Percentiles rank a stretch among this genome's conserved stretches.
These are phyloP conservation scores for Schlechtendalia chinensis DNA, from an alignment of 1,140 invertebrate genomes.

Conservation along the genomic window DNA sequence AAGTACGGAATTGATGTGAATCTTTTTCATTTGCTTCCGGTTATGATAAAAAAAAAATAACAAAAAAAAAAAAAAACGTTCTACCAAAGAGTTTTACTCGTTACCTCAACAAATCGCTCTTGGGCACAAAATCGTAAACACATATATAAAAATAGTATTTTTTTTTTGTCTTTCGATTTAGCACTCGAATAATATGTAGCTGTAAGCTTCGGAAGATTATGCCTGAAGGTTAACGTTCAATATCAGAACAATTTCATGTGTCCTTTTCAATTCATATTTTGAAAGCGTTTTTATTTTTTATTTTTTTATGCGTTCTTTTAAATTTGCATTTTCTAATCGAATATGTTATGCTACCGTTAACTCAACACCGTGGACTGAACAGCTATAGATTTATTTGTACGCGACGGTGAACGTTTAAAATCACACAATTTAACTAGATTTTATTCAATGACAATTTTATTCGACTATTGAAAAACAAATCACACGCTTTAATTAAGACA, in stretches of 20 bases:
- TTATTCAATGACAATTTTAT: too few relatives aligned
- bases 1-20: too few relatives aligned
- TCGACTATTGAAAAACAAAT: too few relatives aligned
- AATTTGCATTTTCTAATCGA: not conserved
- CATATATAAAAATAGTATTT: not conserved
- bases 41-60: not conserved
- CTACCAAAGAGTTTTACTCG: not conserved
- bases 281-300: not conserved
- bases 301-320: not conserved
- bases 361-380: too few relatives aligned
- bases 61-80: not conserved
- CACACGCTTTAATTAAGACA: too few relatives aligned
- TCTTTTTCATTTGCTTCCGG: not conserved
- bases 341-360: too few relatives aligned
- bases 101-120: not conserved
- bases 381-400: too few relatives aligned
- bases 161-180: not conserved
- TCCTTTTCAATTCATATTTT: not conserved
- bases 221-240: not conserved
- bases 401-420: too few relatives aligned
- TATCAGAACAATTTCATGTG: not conserved
- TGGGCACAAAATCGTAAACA: constrained; percentile 16
- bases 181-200: not conserved
- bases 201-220: not conserved
- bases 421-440: too few relatives aligned